A percentile compares a stretch with the other conserved stretches of the same genome.
Conservation (phyloP, 2,888 invertebrate genomes). For the Acleris cristana region DNA sequence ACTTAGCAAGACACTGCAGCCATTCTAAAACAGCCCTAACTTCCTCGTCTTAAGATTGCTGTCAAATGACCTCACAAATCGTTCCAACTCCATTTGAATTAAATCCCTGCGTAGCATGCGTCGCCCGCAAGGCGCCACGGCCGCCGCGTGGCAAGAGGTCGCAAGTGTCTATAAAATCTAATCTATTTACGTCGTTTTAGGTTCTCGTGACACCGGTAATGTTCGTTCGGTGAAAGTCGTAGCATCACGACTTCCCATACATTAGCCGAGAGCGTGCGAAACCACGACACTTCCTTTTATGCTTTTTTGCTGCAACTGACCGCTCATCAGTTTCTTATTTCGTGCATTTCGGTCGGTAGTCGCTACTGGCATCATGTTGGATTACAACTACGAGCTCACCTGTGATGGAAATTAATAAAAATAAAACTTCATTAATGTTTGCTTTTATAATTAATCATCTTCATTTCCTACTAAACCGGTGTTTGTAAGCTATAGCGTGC, state of each 20-base stretch:
- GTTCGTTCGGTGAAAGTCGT: conserved; percentile 75
- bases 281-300: conserved; percentile 61
- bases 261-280: conserved; percentile 77
- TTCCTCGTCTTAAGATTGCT: not conserved
- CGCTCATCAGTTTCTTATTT: conserved; percentile 75
- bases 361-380: conserved; percentile 7
- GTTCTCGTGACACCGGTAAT: conserved; percentile 62
- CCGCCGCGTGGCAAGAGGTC: not conserved
- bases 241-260: conserved; percentile 78
- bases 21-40: not conserved
- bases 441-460: not conserved
- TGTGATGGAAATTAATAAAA: not conserved
- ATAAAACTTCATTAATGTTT: not conserved
- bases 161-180: conserved; percentile 10
- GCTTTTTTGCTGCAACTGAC: conserved; percentile 57
- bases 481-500: too few relatives aligned
- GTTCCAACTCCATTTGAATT: too few relatives aligned
- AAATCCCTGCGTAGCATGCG: not conserved
- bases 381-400: not conserved
- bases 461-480: too few relatives aligned
- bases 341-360: conserved; percentile 44
- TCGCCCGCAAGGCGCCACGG: conserved; percentile 27
- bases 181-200: conserved; percentile 18
- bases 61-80: too few relatives aligned
- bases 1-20: not conserved